Conservation (phyloP, 2,113 vertebrate genomes). For the chimpanzee (Pan troglodytes) region NHGRI_mPanTro3-v2.1_pri NC_086015.1:142495001-142495500, state of each 20-base stretch:
- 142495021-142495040: no score
- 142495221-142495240: background rate
- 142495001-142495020: no score
- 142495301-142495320: background rate
- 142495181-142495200: no score
- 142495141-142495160: no score
- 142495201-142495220: background rate
- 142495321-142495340: background rate
- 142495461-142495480: background rate
- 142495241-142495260: background rate
- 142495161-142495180: no score
- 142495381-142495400: background rate
- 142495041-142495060: no score
- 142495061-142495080: no score
- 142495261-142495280: background rate
- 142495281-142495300: background rate
- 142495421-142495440: background rate
- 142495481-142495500: background rate
- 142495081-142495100: no score
- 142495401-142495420: background rate
- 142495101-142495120: no score
- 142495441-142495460: background rate
- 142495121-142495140: no score
- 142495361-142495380: background rate
- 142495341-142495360: accelerated